Base-by-base conservation (phyloP, 2,888 invertebrate genomes). In the Pristionchus japonicus region DNA sequence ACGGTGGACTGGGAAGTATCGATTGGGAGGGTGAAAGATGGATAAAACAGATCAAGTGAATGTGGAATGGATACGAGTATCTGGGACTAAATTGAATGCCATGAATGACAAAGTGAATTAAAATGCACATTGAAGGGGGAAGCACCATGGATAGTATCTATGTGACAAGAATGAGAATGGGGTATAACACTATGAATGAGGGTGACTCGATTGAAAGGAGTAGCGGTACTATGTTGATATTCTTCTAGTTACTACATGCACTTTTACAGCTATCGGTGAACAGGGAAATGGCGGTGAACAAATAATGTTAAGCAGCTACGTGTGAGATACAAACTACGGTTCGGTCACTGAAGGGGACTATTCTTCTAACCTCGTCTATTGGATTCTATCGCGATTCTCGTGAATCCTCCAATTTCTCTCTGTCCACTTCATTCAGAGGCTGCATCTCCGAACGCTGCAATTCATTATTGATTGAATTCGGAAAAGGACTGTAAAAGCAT, bases 21-120 rank as follows among this genome's bases (percentile, higher is more conserved):
- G 34, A 70, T 70, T 34, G 34, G 37, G 31, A 11, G 31, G 13
- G 20, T 47, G 77, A 77, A 77, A 77, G 77, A 77, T 7, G 40
- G 1, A 77, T 77, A 47, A 70, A 47, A 77, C 43, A 43, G 77
- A 77, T 77, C 77, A 47, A 77, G 77, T 77, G 43, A 77, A n/a
- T n/a, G n/a, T 40, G 77, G 77, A 77, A 77, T 77, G 77, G 77
- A 43, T 77, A 43, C 77, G 27, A 77, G 43, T 77, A 47, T 47
- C 23, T 9, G 20, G 15, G 77, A 27, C 23, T 77, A 47, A 15
- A 77, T 6, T 13, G n/a, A 47, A 77, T 77, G 77, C 43, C 23
- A 11, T 43, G 77, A 77, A 77, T 43, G 43, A 77, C 40, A 77
- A n/a, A 47, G 27, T 77, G 31, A 77, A 77, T 27, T 37, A 40